phyloP scores from a whole-genome alignment of 2,797 vertebrate genomes.

The Erithacus rubecula region DNA sequence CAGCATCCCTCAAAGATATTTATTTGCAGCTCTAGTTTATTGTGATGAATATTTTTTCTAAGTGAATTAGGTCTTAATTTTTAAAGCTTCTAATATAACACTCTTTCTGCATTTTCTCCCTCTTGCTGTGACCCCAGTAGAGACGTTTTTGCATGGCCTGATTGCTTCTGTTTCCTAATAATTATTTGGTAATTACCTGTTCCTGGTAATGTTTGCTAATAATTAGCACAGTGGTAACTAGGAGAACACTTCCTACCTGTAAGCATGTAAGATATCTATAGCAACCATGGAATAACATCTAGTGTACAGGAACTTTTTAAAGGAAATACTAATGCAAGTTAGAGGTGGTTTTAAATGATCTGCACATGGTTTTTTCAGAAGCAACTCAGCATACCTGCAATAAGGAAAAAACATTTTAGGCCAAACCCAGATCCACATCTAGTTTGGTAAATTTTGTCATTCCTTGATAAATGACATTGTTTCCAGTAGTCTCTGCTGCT shows the following conservation, averaged over 20 bases:
- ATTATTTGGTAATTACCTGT: constrained; percentile 32
- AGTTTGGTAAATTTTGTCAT: neutral
- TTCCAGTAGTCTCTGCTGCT: neutral
- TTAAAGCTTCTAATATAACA: neutral
- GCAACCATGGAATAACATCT: neutral
- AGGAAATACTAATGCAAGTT: neutral
- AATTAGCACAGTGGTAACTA: neutral
- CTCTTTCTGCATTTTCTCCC: neutral
- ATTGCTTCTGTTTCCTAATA: constrained; percentile 1
- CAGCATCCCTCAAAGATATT: neutral
- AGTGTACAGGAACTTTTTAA: neutral
- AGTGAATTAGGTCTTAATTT: neutral
- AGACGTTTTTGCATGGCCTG: neutral
- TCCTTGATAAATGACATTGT: neutral
- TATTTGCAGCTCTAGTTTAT: neutral
- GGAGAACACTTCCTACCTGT: neutral
- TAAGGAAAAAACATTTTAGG: neutral
- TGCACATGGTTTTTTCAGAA: neutral
- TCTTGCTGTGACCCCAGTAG: neutral
- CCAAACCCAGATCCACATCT: neutral
- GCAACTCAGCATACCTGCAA: neutral
- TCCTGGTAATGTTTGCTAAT: constrained; percentile 5
- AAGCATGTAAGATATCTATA: neutral
- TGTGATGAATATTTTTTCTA: neutral
- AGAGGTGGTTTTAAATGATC: neutral